Percentiles rank a stretch among this genome's conserved stretches.
Conservation (phyloP, 1,140 invertebrate genomes). For the Aplysia californica region DNA sequence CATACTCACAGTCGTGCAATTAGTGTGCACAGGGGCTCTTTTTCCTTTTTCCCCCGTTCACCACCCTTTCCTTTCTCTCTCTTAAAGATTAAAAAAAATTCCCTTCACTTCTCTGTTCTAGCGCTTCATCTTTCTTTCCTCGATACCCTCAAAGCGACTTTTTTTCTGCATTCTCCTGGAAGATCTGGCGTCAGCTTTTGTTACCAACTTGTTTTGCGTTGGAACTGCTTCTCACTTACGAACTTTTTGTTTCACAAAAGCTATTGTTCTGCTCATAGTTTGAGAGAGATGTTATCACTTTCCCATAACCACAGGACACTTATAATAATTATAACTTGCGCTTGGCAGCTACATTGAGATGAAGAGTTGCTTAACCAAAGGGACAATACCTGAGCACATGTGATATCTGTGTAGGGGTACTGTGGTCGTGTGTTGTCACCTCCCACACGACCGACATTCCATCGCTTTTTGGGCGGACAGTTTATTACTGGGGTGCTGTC, state of each 20-base stretch:
- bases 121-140: too few species aligned
- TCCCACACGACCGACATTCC: constrained; percentile 37
- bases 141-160: too few species aligned
- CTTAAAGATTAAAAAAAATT: too few species aligned
- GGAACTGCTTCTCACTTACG: neutral
- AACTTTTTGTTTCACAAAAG: neutral
- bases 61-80: too few species aligned
- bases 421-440: constrained; percentile 32
- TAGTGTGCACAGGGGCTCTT: too few species aligned
- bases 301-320: too few species aligned
- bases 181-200: too few species aligned
- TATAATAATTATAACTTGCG: neutral
- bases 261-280: neutral
- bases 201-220: neutral
- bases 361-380: too few species aligned
- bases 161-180: too few species aligned
- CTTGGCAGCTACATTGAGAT: neutral
- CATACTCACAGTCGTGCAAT: too few species aligned
- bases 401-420: constrained; percentile 41
- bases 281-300: neutral
- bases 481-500: constrained; percentile 24
- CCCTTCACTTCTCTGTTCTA: too few species aligned
- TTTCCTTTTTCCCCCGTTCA: too few species aligned
- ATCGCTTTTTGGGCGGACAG: constrained; percentile 29
- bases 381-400: constrained; percentile 41